Base-by-base conservation (phyloP, 2,113 vertebrate genomes). In the Lagopus leucura region DNA sequence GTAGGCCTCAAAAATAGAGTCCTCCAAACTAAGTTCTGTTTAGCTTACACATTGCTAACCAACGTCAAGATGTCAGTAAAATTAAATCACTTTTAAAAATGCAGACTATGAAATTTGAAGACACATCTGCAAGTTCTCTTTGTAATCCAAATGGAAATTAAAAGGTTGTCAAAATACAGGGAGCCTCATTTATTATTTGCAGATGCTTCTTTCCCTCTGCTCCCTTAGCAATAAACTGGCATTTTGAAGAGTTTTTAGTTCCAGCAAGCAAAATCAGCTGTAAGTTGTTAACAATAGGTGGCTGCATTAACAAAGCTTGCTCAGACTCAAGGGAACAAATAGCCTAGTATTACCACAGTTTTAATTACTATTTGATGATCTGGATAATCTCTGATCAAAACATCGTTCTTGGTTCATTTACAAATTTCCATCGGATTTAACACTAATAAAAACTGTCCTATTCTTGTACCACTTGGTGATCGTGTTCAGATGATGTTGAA, bases 151-250 rank as follows among this genome's bases (percentile, higher is more conserved):
- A 69, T 61, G 72, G 47, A 93, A 94, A 95, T 71, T 34, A 86
- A n/a, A 64, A 70, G 47, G 30, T 30, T 85, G n/a, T 73, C 54
- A 82, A 50, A 85, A 92, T 54, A 66, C 4, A 27, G 67, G 45
- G 45, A 77, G 17, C 42, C 22, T 94, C 50, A 67, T 94, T 92
- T 94, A 55, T 72, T 89, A 5, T 80, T 80, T 94, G 60, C 85
- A 91, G 71, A 91, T 92, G 67, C 75, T 84, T 7, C 47, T 67
- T 40, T 77, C 71, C 48, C 81, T 77, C 72, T 82, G 42, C 61
- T 95, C 78, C 85, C 85, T 83, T 71, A 86, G 82, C 78, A 88
- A 92, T 94, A 92, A 94, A 82, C 38, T 74, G 89, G 8, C 71
- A 85, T 96, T 94, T 86, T 92, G 55, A 89, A 82, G 60, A 2